Conservation (phyloP, 2,888 invertebrate species). For the Amphimallon solstitiale region DNA sequence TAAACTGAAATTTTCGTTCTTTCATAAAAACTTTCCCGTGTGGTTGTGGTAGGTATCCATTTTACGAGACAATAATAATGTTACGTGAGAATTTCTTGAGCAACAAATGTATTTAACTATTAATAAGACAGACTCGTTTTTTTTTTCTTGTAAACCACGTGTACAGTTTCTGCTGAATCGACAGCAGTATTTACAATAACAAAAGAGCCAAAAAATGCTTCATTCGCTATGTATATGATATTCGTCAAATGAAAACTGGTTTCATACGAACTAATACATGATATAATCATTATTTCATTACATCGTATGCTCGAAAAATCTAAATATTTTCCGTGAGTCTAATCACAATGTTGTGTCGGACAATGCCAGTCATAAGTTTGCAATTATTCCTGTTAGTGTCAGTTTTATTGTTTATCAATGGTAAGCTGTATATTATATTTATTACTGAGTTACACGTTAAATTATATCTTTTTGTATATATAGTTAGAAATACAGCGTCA, state of each 20-base stretch:
- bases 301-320: not conserved
- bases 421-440: conserved; percentile 19
- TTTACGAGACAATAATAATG: too few species aligned
- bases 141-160: too few species aligned
- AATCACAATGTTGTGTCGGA: conserved; percentile 15
- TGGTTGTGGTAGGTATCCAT: too few species aligned
- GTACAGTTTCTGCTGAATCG: too few species aligned
- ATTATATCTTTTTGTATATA: too few species aligned
- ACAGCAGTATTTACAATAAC: too few species aligned
- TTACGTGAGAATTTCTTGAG: too few species aligned
- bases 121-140: too few species aligned
- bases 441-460: not conserved
- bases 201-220: not conserved
- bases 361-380: conserved; percentile 3
- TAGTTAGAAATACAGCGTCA: too few species aligned
- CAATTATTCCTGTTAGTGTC: not conserved
- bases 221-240: not conserved
- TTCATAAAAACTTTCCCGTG: not conserved
- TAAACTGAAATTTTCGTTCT: not conserved
- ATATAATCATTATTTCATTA: not conserved
- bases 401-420: not conserved
- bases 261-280: not conserved
- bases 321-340: not conserved
- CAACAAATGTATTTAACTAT: too few species aligned
- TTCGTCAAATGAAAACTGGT: not conserved